phyloP scores from a whole-genome alignment of 2,113 vertebrate genomes.

The Tympanuchus pallidicinctus region DNA sequence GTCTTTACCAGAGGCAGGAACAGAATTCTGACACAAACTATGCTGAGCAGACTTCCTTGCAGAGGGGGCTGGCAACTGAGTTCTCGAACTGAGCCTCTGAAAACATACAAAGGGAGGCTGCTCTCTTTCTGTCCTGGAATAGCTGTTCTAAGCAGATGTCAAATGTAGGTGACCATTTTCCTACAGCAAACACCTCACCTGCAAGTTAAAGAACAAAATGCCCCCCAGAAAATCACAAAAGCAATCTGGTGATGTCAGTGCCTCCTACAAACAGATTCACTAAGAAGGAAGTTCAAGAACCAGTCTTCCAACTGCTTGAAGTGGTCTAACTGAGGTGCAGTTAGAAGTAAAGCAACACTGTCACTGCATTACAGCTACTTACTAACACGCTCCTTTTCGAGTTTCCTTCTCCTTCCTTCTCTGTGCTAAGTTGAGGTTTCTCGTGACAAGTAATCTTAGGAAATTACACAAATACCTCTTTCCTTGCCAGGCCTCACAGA shows the following conservation, averaged over 20 bases:
- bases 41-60: background rate
- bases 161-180: background rate
- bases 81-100: background rate
- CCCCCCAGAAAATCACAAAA: background rate
- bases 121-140: background rate
- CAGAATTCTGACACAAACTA: background rate
- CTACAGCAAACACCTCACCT: background rate
- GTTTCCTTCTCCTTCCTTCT: background rate
- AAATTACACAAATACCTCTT: background rate
- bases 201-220: constrained; percentile 18
- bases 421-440: background rate
- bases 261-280: background rate
- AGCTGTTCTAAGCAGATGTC: background rate
- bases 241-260: rapidly evolving
- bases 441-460: background rate
- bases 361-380: background rate
- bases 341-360: background rate
- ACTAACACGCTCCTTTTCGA: background rate
- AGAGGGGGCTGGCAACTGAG: background rate
- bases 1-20: background rate
- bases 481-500: background rate
- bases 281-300: background rate
- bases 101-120: background rate
- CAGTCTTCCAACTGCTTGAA: background rate
- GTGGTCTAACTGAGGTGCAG: background rate